Conservation (phyloP, 2,113 vertebrate genomes). For the Hepsetus odoe region DNA sequence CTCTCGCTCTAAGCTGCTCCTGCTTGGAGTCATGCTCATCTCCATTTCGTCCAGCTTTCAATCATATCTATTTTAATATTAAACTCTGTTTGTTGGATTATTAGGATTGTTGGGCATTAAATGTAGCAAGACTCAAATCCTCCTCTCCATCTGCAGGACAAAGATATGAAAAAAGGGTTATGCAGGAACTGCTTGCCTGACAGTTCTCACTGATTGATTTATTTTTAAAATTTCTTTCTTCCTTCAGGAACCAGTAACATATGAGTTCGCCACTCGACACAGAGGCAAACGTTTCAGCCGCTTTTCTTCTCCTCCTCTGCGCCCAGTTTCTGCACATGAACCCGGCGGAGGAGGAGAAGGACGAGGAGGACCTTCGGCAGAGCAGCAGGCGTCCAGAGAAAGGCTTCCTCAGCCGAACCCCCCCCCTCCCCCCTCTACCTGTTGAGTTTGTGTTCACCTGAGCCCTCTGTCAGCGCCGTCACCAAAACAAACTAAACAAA, state of each 20-base stretch:
- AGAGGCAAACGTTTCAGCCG: slow-evolving; percentile 71
- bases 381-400: background rate
- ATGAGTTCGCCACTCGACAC: slow-evolving; percentile 83
- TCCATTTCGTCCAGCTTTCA: no score
- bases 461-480: slow-evolving; percentile 70
- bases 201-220: no score
- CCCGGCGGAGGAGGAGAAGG: slow-evolving; percentile 67
- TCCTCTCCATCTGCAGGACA: no score
- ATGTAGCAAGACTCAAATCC: no score
- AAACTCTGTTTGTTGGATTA: no score
- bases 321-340: slow-evolving; percentile 79
- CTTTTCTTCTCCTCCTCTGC: slow-evolving; percentile 78
- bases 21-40: no score
- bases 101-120: no score
- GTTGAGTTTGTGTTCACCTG: slow-evolving; percentile 52
- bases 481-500: slow-evolving; percentile 66
- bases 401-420: slow-evolving; percentile 81
- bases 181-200: no score
- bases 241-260: slow-evolving; percentile 91
- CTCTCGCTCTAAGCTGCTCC: no score
- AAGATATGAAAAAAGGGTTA: no score
- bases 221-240: slow-evolving; percentile 52
- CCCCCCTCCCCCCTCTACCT: slow-evolving; percentile 75
- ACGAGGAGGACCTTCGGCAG: slow-evolving; percentile 31
- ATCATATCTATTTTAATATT: no score